These are phyloP conservation scores for Taxidea taxus DNA, from an alignment of 2,113 vertebrate genomes.

Conservation along the genomic window DNA sequence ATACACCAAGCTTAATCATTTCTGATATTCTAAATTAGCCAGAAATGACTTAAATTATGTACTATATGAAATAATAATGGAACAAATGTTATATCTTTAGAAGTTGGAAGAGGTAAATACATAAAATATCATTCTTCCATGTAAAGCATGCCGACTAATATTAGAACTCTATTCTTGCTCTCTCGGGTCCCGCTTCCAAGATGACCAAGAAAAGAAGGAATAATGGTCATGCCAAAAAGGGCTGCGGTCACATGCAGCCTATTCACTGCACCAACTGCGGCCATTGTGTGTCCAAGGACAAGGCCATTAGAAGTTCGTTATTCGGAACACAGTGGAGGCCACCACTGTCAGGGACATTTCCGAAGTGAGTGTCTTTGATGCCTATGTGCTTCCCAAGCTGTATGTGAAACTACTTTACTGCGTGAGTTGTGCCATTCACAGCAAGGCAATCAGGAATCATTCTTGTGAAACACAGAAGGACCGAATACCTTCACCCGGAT, in stretches of 20 bases:
- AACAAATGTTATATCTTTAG: neutral
- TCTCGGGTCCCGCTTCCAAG: too few relatives aligned
- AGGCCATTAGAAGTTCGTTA: too few relatives aligned
- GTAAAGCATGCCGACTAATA: neutral
- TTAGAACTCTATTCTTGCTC: neutral
- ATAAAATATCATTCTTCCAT: neutral
- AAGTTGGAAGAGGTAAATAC: slow-evolving; percentile 16
- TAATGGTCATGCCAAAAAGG: slow-evolving; percentile 96
- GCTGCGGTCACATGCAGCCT: slow-evolving; percentile 95
- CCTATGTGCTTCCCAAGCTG: too few relatives aligned
- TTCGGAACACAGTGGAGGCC: too few relatives aligned
- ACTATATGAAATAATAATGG: neutral
- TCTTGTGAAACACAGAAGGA: too few relatives aligned
- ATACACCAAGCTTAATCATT: slow-evolving; percentile 13
- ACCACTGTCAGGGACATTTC: too few relatives aligned
- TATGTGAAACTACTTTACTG: too few relatives aligned
- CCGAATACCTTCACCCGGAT: too few relatives aligned
- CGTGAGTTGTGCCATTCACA: too few relatives aligned
- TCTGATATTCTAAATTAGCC: slow-evolving; percentile 18
- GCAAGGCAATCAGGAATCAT: too few relatives aligned
- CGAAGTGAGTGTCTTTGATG: too few relatives aligned
- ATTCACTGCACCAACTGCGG: slow-evolving; percentile 97
- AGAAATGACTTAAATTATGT: neutral
- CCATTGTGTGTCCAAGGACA: neutral
- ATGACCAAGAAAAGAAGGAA: slow-evolving; percentile 91